Conservation (phyloP, 2,888 invertebrate species). For the Conchocele bisecta region DNA sequence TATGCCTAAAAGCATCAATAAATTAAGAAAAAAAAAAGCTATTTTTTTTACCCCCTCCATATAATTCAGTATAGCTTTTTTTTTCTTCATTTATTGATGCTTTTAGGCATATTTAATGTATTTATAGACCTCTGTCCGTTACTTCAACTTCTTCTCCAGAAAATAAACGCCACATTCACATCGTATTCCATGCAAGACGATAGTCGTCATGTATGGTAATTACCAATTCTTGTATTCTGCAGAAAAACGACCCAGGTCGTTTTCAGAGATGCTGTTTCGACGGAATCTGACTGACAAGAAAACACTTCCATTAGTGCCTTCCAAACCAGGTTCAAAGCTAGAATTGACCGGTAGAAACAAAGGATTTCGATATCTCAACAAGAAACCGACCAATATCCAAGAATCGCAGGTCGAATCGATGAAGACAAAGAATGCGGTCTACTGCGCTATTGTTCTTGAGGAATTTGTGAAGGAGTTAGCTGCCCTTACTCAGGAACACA, state of each 20-base stretch:
- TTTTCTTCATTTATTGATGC: too few relatives aligned
- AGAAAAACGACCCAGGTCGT: constrained; percentile 72
- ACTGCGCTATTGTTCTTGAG: constrained; percentile 94
- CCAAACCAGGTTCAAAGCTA: constrained; percentile 48
- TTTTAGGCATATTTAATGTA: too few relatives aligned
- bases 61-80: too few relatives aligned
- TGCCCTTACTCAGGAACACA: constrained; percentile 96
- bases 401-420: constrained; percentile 72
- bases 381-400: constrained; percentile 43
- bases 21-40: too few relatives aligned
- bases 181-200: too few relatives aligned
- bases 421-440: constrained; percentile 84
- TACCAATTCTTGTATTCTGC: constrained; percentile 40
- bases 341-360: constrained; percentile 66
- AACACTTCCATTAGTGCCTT: constrained; percentile 13
- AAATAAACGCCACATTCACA: too few relatives aligned
- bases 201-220: too few relatives aligned
- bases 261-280: constrained; percentile 73
- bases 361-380: constrained; percentile 74
- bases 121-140: too few relatives aligned
- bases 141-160: too few relatives aligned
- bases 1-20: too few relatives aligned
- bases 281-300: constrained; percentile 63
- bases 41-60: too few relatives aligned
- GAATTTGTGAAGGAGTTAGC: constrained; percentile 98